phyloP scores from a whole-genome alignment of 2,113 vertebrate genomes.

The Marcusenius ussheri region DNA sequence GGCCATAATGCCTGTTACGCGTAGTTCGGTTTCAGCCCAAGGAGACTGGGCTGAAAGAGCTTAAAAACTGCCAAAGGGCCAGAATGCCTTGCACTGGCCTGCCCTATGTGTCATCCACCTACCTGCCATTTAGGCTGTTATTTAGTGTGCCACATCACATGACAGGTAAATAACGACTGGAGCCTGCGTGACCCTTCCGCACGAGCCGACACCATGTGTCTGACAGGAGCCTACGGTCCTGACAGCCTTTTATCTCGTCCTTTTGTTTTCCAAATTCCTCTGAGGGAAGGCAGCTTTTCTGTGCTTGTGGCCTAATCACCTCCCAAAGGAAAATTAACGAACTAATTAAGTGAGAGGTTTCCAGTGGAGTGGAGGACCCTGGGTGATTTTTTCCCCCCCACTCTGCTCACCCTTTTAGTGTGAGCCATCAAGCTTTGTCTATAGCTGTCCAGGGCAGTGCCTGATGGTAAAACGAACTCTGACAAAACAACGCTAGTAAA shows the following conservation, averaged over 20 bases:
- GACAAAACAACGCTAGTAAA: background rate
- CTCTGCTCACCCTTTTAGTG: background rate
- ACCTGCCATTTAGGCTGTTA: background rate
- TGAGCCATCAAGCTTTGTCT: background rate
- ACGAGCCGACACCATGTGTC: background rate
- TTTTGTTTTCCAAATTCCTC: background rate
- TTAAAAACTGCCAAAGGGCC: background rate
- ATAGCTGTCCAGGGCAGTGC: background rate
- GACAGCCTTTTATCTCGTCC: background rate
- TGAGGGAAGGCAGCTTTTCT: background rate
- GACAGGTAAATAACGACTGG: background rate
- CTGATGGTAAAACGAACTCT: background rate
- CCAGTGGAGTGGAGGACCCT: background rate
- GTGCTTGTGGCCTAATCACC: background rate
- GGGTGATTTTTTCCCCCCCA: background rate
- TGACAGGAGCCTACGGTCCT: background rate
- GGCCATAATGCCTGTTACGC: background rate
- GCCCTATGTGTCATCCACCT: background rate
- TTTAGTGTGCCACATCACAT: background rate
- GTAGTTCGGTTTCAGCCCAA: background rate
- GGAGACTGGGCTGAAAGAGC: background rate
- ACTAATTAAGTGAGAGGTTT: slow-evolving; percentile 9
- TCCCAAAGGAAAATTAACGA: slow-evolving; percentile 17
- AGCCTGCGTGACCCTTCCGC: too few species aligned
- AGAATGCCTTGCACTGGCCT: background rate